phyloP scores from a whole-genome alignment of 1,140 invertebrate species.

The Vanessa tameamea region DNA sequence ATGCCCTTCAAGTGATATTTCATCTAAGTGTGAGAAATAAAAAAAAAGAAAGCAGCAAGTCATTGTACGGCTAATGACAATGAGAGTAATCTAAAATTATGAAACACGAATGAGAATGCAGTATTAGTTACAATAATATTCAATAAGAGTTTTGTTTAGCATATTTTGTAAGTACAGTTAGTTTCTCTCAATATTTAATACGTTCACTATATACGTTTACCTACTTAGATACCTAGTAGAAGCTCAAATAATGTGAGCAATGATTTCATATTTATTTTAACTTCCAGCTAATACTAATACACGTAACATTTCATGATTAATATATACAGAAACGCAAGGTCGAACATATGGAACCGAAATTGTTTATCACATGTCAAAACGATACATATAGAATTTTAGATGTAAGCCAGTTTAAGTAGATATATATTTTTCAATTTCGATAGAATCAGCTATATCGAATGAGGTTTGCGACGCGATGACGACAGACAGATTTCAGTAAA shows the following conservation, averaged over 20 bases:
- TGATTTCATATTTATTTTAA: constrained; percentile 28
- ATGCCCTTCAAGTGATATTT: constrained; percentile 14
- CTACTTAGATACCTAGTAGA: no score
- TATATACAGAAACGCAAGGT: not conserved
- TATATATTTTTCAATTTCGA: no score
- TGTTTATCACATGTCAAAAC: no score
- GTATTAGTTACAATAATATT: not conserved
- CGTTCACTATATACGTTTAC: not conserved
- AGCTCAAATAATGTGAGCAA: not conserved
- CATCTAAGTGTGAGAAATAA: constrained; percentile 31
- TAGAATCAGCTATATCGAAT: no score
- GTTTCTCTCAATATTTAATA: no score
- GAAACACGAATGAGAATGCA: constrained; percentile 1
- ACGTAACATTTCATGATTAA: constrained; percentile 17
- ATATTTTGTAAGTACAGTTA: no score
- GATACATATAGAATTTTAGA: no score
- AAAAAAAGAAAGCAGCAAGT: constrained; percentile 24
- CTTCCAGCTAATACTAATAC: constrained; percentile 23
- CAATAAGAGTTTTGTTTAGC: not conserved
- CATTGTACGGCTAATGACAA: constrained; percentile 22
- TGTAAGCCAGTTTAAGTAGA: no score
- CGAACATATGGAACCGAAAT: no score
- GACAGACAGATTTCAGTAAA: no score
- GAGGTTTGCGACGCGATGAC: no score
- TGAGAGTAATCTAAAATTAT: not conserved